These are phyloP conservation scores for Chironomus tentans DNA, from an alignment of 2,888 invertebrate species.

Conservation along the genomic window DNA sequence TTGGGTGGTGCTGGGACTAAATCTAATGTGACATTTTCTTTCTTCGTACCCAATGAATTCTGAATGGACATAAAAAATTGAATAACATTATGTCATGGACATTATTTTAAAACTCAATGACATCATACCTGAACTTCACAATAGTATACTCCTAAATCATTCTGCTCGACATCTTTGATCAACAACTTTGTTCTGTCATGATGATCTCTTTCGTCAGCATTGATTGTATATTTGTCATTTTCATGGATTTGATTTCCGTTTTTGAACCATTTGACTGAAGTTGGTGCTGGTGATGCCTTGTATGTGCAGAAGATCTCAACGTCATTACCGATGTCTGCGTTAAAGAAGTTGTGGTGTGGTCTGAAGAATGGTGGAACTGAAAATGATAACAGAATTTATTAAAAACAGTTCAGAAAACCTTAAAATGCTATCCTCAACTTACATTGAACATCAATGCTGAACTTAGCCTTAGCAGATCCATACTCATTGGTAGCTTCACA, in stretches of 20 bases:
- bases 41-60: conserved; percentile 11
- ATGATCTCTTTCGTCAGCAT: conserved; percentile 1
- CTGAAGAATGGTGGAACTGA: conserved; percentile 15
- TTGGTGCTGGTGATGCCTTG: neutral
- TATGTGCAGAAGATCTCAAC: neutral
- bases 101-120: neutral
- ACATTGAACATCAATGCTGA: conserved; percentile 15
- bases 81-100: neutral
- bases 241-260: neutral
- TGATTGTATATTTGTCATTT: neutral
- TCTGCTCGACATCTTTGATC: neutral
- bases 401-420: neutral
- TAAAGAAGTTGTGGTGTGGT: neutral
- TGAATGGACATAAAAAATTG: neutral
- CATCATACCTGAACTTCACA: conserved; percentile 17
- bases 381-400: neutral
- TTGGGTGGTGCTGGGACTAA: conserved; percentile 14
- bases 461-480: neutral
- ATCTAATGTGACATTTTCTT: conserved; percentile 7
- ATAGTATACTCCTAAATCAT: neutral
- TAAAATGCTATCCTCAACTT: neutral
- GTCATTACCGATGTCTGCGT: neutral
- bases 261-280: neutral
- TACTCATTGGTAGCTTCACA: conserved; percentile 14
- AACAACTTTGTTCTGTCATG: conserved; percentile 15